Evolutionary conservation across 2,888 invertebrate species (phyloP).

Genomic region (Drosophila prolongata): DNA sequence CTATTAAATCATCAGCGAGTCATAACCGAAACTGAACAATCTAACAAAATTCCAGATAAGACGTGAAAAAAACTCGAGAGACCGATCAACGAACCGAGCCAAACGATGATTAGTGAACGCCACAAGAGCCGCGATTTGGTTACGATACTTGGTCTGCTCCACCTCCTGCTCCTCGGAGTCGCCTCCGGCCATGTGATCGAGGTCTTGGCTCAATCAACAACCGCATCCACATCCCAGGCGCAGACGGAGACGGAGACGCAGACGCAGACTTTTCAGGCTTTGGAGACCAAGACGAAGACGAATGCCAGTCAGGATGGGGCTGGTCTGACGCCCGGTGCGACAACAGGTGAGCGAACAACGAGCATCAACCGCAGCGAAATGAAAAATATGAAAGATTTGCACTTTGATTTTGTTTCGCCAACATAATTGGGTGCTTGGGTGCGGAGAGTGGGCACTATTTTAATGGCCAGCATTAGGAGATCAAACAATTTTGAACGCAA

Average conservation of each 20-base stretch:
- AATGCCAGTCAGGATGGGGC: constrained; percentile 70
- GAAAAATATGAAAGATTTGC: constrained; percentile 77
- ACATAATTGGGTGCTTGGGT: constrained; percentile 64
- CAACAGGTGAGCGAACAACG: constrained; percentile 63
- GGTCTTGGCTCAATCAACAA: constrained; percentile 63
- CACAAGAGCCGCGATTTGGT: constrained; percentile 81
- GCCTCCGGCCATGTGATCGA: constrained; percentile 59
- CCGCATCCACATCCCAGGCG: constrained; percentile 35
- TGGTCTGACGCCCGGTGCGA: constrained; percentile 62
- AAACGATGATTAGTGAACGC: constrained; percentile 81
- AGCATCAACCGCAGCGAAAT: constrained; percentile 62
- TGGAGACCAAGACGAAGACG: constrained; percentile 39
- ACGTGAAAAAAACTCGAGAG: constrained; percentile 51
- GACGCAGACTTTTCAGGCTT: no score
- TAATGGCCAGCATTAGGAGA: constrained; percentile 78
- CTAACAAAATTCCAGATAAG: constrained; percentile 54
- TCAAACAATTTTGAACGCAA: constrained; percentile 81
- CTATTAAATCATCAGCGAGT: constrained; percentile 56
- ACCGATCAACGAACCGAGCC: constrained; percentile 36
- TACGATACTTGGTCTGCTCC: constrained; percentile 70
- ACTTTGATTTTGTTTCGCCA: constrained; percentile 75
- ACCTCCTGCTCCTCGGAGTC: constrained; percentile 33
- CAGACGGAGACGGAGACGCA: constrained; percentile 12
- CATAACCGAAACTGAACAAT: constrained; percentile 56
- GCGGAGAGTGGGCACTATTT: constrained; percentile 50